Evolutionary conservation across 2,113 vertebrate species (phyloP), one percentile per base, ranked within the genome.

Genomic region (Gymnogyps californianus): DNA sequence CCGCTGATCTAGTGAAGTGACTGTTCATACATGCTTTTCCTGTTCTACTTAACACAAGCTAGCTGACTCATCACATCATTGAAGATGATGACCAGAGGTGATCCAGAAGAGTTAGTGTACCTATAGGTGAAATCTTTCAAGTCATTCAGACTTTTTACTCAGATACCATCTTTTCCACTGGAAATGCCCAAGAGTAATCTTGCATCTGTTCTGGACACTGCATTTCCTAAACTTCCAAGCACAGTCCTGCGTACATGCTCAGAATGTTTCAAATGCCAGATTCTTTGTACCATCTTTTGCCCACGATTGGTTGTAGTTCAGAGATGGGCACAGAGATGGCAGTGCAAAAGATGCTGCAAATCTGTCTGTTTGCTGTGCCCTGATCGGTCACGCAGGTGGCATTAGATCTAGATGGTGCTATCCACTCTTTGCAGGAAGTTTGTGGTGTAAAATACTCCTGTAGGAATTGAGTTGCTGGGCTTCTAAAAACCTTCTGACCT

Each of bases 181-280:
- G 31, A 87, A 89, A 20, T 49, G 36, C 16, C 36, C 10, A 22
- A 29, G 47, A 49, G 31, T 44, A 32, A 16, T 58, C 42, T 32
- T 36, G 6, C 2, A 6, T 31, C 38, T 87, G 2, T 91, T 69
- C 21, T 62, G 42, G 47, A 64, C 1, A 0, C 0, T 2, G 5
- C 7, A 13, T 87, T 96, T 81, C 38, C 19, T 92, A 9, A 55
- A 24, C 8, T 64, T 77, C 7, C 6, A 74, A 40, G n/a, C n/a
- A 28, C 8, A 25, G 52, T 61, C 26, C 21, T 75, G 8, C 1
- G 0, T 42, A 25, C 7, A 5, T 34, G 19, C 18, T 77, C 12
- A 21, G 36, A 29, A 54, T 31, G 67, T 64, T 72, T 84, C 32
- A 38, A 32, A 11, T 81, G 32, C 16, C 38, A 32, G 6, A 10